Percentiles rank a stretch among this genome's conserved stretches.
These are phyloP conservation scores for Blera fallax DNA, from an alignment of 2,888 invertebrate species.

Conservation along the genomic window DNA sequence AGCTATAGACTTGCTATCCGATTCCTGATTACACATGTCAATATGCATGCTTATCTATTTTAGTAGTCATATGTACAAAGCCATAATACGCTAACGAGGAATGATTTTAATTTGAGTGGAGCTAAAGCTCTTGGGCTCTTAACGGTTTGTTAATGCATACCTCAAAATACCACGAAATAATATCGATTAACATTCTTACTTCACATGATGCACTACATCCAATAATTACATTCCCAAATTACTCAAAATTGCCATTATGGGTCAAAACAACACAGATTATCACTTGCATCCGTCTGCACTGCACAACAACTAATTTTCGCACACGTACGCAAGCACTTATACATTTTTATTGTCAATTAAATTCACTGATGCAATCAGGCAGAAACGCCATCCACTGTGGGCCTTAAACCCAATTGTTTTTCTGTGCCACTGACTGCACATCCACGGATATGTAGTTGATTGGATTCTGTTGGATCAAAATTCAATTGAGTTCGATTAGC, in stretches of 20 bases:
- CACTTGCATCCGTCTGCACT: neutral
- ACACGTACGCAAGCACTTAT: neutral
- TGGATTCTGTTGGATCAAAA: conserved; percentile 11
- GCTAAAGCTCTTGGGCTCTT: too few species aligned
- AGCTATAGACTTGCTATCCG: too few species aligned
- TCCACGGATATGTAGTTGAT: conserved; percentile 6
- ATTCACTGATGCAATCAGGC: neutral
- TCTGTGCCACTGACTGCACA: neutral
- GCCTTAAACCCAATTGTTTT: neutral
- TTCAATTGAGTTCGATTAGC: conserved; percentile 50
- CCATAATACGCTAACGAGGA: too few species aligned
- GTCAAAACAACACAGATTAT: neutral
- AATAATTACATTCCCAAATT: neutral
- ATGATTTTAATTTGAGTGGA: too few species aligned
- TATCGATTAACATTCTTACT: too few species aligned
- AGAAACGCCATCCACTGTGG: neutral
- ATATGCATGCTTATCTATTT: too few species aligned
- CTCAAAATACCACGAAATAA: too few species aligned
- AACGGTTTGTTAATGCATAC: too few species aligned
- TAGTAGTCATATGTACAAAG: too few species aligned
- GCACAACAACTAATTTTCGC: neutral
- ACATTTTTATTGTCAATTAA: conserved; percentile 9
- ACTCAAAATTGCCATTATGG: neutral
- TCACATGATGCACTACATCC: too few species aligned
- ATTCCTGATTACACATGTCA: too few species aligned